Evolutionary conservation across 2,888 invertebrate species (phyloP).

Genomic region (Agrochola litura): DNA sequence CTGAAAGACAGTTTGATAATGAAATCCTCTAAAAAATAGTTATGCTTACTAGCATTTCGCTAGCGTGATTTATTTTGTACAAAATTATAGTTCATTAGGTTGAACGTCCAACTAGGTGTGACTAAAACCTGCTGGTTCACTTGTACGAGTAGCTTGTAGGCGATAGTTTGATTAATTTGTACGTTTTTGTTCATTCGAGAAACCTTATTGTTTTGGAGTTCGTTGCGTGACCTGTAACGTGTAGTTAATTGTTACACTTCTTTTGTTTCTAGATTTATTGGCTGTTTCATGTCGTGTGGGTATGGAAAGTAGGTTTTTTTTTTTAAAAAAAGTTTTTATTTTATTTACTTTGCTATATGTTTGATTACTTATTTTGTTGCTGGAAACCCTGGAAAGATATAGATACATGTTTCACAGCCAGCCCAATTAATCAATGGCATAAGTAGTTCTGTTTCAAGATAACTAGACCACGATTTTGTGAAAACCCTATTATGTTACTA

Average conservation of each 20-base stretch:
- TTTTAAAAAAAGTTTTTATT: neutral
- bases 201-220: slow-evolving; percentile 58
- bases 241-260: slow-evolving; percentile 51
- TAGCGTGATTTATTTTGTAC: slow-evolving; percentile 10
- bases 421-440: neutral
- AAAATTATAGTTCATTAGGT: slow-evolving; percentile 48
- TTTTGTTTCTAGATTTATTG: slow-evolving; percentile 62
- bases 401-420: neutral
- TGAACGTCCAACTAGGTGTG: slow-evolving; percentile 38
- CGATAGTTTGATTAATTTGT: slow-evolving; percentile 62
- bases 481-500: neutral
- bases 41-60: neutral
- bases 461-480: neutral
- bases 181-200: slow-evolving; percentile 56
- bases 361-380: neutral
- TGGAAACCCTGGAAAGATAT: too few relatives aligned
- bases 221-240: slow-evolving; percentile 45
- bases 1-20: neutral
- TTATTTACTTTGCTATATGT: neutral
- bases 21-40: neutral
- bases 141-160: slow-evolving; percentile 10
- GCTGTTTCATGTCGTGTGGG: slow-evolving; percentile 23
- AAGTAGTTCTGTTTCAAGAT: neutral
- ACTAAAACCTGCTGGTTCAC: slow-evolving; percentile 38
- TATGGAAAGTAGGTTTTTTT: slow-evolving; percentile 41